Base-by-base conservation (phyloP, 2,113 vertebrate species). In the Pitta sordida region DNA sequence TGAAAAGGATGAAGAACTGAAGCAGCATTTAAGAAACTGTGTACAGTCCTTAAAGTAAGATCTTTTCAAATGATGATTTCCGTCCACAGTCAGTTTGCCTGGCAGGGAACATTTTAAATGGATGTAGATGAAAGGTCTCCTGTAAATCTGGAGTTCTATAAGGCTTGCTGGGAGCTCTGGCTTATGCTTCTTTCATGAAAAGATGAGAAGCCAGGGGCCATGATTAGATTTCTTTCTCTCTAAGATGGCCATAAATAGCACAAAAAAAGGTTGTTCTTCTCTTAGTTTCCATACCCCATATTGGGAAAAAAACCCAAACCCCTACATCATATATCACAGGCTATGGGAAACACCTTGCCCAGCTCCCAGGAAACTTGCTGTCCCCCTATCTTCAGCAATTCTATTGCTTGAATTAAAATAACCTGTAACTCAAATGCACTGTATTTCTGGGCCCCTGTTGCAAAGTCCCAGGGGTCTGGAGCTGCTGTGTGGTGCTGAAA, bases 1-100 rank as follows among this genome's bases (percentile, higher is more conserved):
- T 32, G 99, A 99, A 95, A 99, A 98, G 95, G 98, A 99, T 20
- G 99, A 99, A 90, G 98, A 99, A 89, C 97, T 99, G 92, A 99
- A 98, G 94, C 97, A 98, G 76, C 98, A 99, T 97, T 98, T 99
- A 97, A 98, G 96, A 95, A 97, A 97, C 53, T 99, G 98, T 86
- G 90, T 98, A 94, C 98, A 98, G 92, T 97, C 98, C 79, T 98
- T 99, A 93, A 99, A 99, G 99, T 99, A 98, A 98, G 98, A 91
- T 76, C 92, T 97, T 96, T 96, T 95, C 93, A 93, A 95, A 95
- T 63, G 70, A 91, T 68, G 90, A 91, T 96, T 97, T 97, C 91
- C 20, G 0, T 92, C 64, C 67, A 51, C 80, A 91, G 88, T 90
- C 88, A 68, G 75, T 87, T 62, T 84, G 93, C 94, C 96, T 91